A percentile compares a stretch with the other conserved stretches of the same genome.
Evolutionary conservation across 30 jellyfish, hydroid and myxozoan genomes (phyloP).

Genomic region (Turritopsis dohrnii): DNA sequence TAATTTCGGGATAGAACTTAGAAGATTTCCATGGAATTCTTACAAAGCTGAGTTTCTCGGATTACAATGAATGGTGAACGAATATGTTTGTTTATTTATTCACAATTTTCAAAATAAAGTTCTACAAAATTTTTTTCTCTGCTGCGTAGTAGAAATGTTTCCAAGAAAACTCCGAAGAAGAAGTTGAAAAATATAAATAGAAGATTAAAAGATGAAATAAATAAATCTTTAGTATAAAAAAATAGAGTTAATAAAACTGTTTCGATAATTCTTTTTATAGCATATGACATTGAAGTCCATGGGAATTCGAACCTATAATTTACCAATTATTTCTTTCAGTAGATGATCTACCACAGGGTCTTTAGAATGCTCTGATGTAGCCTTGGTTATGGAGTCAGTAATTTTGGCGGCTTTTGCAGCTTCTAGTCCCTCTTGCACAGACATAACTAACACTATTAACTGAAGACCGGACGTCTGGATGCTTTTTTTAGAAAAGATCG

Average conservation of each 20-base stretch:
- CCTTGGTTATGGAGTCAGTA: background rate
- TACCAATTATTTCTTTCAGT: background rate
- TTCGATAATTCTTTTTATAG: background rate
- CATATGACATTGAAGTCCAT: no score
- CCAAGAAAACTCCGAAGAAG: background rate
- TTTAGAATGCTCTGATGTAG: conserved; percentile 1
- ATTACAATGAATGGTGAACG: background rate
- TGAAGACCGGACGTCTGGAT: conserved; percentile 1
- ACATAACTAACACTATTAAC: background rate
- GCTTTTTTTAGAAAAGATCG: conserved; percentile 7
- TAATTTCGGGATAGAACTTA: no score
- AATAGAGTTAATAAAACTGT: no score
- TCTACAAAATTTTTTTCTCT: background rate
- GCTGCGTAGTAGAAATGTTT: background rate
- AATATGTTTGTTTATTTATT: background rate
- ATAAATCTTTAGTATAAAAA: background rate
- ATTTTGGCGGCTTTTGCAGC: conserved; percentile 1
- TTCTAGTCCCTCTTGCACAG: conserved; percentile 2
- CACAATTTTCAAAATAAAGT: background rate
- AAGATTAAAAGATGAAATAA: background rate
- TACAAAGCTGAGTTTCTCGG: no score
- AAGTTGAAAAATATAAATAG: background rate
- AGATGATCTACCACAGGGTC: conserved; percentile 13
- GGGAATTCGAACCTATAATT: background rate
- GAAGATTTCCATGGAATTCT: no score